Evolutionary conservation across 2,888 invertebrate species (phyloP), one percentile per base, ranked within the genome.

Genomic region (Zygaena filipendulae): DNA sequence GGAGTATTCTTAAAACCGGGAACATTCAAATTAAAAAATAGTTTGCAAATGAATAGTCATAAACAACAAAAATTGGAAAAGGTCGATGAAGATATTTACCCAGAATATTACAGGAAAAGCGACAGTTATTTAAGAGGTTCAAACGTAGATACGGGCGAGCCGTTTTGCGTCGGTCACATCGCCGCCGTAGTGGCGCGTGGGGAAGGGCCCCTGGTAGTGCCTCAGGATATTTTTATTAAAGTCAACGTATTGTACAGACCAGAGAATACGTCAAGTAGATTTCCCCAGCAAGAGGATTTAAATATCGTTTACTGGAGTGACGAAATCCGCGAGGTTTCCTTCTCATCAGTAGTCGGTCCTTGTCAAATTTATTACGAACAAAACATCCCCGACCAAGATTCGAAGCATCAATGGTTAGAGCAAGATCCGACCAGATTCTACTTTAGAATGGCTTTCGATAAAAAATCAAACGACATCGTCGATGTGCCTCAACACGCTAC

Each of bases 41-140:
- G 35, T 8, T 49, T 35, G 28, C 33, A 35, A 7, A 45, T 39
- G 13, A 47, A 41, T 20, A 35, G 41, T 8, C 49, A 43, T 30
- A 30, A 32, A n/a, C 72, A 63, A 46, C 38, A 47, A 1, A 77
- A 71, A 48, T 40, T 67, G 25, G 80, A 80, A 27, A 69, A 81
- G 40, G 81, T 86, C 2, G 88, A 92, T 59, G 89, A 90, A 55
- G 82, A 84, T n/a, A 54, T 86, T 16, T 92, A 90, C 52, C 87
- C 92, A 1, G 93, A 94, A 59, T 87, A 85, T 46, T 92, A 92
- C 56, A 80, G 92, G 30, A 92, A 92, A 64, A 84, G 82, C 22
- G 82, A 84, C 8, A 87, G 87, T 38, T 82, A 80, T 38, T 59
- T 87, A 11, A 87, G 89, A 43, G 89, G 90, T 0, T 88, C 88